Percentiles rank a stretch among this genome's conserved stretches.
Evolutionary conservation across 2,797 vertebrate genomes (phyloP).

Genomic region (Pempheris klunzingeri): DNA sequence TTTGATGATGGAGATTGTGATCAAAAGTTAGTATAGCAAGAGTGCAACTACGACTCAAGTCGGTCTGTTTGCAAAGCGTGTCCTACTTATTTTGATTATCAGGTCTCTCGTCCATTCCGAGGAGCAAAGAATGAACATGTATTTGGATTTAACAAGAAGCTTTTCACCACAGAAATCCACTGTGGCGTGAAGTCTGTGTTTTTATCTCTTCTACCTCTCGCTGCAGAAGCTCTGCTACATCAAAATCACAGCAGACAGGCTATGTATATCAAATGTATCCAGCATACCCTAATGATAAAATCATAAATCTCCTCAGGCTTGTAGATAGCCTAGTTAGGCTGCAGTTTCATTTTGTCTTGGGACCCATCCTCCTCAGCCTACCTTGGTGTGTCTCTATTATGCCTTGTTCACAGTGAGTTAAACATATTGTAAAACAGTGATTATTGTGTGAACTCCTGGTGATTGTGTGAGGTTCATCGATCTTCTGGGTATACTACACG

Average conservation of each 20-base stretch:
- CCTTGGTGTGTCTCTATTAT: conserved; percentile 37
- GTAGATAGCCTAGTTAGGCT: conserved; percentile 70
- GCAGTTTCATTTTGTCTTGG: conserved; percentile 60
- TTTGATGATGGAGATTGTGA: neutral
- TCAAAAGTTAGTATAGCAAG: conserved; percentile 3
- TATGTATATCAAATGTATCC: conserved; percentile 62
- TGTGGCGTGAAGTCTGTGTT: conserved; percentile 42
- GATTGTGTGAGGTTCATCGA: conserved; percentile 53
- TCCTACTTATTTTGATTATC: conserved; percentile 37
- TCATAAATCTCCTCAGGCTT: conserved; percentile 63
- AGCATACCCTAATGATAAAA: conserved; percentile 66
- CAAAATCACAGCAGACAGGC: conserved; percentile 48
- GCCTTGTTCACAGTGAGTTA: conserved; percentile 58
- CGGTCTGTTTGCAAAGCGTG: conserved; percentile 21
- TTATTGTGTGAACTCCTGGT: conserved; percentile 63
- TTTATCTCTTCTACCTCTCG: conserved; percentile 38
- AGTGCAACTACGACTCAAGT: neutral
- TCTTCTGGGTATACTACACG: conserved; percentile 64
- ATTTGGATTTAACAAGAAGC: conserved; percentile 22
- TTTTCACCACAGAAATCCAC: conserved; percentile 32
- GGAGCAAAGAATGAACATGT: conserved; percentile 20
- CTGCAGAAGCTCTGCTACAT: conserved; percentile 26
- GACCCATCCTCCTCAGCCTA: conserved; percentile 53
- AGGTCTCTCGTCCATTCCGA: conserved; percentile 1
- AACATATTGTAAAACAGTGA: conserved; percentile 66